Conservation (phyloP, 2,113 vertebrate genomes). For the Cyanoderma ruficeps region DNA sequence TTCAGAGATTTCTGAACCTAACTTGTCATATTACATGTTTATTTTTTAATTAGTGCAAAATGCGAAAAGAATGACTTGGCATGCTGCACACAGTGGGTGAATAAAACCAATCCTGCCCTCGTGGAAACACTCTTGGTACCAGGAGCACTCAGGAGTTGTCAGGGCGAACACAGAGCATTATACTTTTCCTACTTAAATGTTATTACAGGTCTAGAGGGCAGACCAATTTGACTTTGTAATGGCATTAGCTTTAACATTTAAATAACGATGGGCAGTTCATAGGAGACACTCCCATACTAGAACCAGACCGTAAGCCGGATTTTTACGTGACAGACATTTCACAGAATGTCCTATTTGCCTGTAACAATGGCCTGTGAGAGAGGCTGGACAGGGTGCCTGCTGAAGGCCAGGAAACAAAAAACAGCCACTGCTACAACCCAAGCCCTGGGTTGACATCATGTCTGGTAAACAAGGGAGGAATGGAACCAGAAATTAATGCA, state of each 20-base stretch:
- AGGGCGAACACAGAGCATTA: neutral
- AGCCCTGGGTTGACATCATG: constrained; percentile 6
- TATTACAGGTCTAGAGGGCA: neutral
- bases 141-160: neutral
- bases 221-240: neutral
- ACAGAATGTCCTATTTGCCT: neutral
- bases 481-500: constrained; percentile 41
- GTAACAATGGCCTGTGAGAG: neutral
- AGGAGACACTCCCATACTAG: neutral
- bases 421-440: neutral
- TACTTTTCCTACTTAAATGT: neutral
- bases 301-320: neutral
- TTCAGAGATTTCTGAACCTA: constrained; percentile 21
- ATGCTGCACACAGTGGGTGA: neutral
- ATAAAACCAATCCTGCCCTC: neutral
- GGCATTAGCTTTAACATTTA: neutral
- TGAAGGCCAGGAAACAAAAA: neutral
- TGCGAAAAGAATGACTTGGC: neutral
- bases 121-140: neutral
- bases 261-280: neutral
- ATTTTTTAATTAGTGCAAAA: constrained; percentile 4
- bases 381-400: neutral
- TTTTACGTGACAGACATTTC: neutral
- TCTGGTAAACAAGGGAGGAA: constrained; percentile 53
- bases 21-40: neutral